These are phyloP conservation scores for Nothoprocta perdicaria DNA, from an alignment of 2,113 vertebrate genomes.

Conservation along the genomic window DNA sequence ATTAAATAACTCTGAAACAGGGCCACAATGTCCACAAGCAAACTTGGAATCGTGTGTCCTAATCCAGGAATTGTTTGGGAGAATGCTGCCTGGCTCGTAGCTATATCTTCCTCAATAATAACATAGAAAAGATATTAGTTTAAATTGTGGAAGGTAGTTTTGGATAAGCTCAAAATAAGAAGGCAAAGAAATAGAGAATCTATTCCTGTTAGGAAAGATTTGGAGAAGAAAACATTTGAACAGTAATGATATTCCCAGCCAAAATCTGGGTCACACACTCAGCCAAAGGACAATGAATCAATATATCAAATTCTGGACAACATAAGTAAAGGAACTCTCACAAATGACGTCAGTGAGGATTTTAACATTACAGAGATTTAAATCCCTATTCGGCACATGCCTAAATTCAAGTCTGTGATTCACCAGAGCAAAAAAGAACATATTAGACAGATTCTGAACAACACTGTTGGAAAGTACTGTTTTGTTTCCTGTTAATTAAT, in stretches of 20 bases:
- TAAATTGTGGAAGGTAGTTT: neutral
- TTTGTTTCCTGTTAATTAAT: neutral
- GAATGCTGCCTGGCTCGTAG: neutral
- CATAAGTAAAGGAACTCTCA: neutral
- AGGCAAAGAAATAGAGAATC: neutral
- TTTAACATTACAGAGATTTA: slow-evolving; percentile 20
- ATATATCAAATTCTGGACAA: neutral
- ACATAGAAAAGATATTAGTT: neutral
- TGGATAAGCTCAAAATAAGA: neutral
- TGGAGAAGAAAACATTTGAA: slow-evolving; percentile 3
- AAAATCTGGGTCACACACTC: neutral
- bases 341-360: neutral
- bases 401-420: neutral
- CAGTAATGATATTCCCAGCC: slow-evolving; percentile 52
- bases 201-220: neutral
- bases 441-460: neutral
- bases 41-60: neutral
- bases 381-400: neutral
- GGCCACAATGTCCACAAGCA: neutral
- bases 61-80: neutral
- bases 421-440: neutral
- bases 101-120: neutral
- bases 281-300: slow-evolving; percentile 43
- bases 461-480: rapidly evolving
- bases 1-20: neutral